phyloP scores from a whole-genome alignment of 2,888 invertebrate species.

The Drosophila lacicola region DNA sequence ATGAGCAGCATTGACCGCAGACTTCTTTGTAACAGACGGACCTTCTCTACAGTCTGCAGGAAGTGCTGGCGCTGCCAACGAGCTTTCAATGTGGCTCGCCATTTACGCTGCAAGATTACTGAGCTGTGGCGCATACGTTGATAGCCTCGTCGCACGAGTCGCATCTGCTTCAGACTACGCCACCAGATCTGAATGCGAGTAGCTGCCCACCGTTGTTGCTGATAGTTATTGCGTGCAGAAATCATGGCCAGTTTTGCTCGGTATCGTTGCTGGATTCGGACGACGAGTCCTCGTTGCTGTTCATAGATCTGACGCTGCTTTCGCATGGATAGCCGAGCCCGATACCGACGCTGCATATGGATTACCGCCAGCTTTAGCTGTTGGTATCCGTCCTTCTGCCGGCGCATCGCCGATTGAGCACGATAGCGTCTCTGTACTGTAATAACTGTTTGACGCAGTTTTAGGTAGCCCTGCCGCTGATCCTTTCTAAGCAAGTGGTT shows the following conservation, averaged over 20 bases:
- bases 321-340: conserved; percentile 61
- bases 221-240: conserved; percentile 45
- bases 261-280: conserved; percentile 78
- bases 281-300: conserved; percentile 64
- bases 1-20: conserved; percentile 81
- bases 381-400: conserved; percentile 58
- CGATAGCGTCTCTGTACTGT: conserved; percentile 56
- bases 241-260: conserved; percentile 79
- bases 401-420: conserved; percentile 70
- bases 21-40: conserved; percentile 79
- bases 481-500: conserved; percentile 59
- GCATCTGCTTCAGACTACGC: conserved; percentile 56
- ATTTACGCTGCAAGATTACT: conserved; percentile 76
- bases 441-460: conserved; percentile 35
- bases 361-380: conserved; percentile 77
- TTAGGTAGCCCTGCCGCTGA: conserved; percentile 33
- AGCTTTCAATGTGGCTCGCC: conserved; percentile 80
- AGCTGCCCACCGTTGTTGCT: conserved; percentile 57
- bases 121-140: conserved; percentile 42
- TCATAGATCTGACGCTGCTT: conserved; percentile 44
- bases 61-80: conserved; percentile 53
- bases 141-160: conserved; percentile 36
- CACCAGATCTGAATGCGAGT: conserved; percentile 73
- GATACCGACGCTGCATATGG: conserved; percentile 63
- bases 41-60: conserved; percentile 30